A percentile compares a stretch with the other conserved stretches of the same genome.
These are phyloP conservation scores for Porites evermanni DNA, from an alignment of 92 coral and sea anemone species.

Conservation along the genomic window DNA sequence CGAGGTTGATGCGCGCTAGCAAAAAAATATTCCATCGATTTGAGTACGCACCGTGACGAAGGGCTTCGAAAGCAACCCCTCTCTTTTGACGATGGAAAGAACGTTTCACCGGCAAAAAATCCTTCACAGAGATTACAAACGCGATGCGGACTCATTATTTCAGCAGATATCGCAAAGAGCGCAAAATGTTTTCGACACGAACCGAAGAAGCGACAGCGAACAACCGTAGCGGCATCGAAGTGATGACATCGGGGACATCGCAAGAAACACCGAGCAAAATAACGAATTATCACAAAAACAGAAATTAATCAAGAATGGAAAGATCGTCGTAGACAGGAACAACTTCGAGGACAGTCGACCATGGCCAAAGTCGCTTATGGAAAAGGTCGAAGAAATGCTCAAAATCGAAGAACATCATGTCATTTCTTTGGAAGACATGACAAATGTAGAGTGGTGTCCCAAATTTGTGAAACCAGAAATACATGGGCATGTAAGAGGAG, in stretches of 20 bases:
- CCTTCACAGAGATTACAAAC: background rate
- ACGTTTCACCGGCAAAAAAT: background rate
- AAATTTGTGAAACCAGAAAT: slow-evolving; percentile 51
- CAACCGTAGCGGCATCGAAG: background rate
- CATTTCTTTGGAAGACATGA: slow-evolving; percentile 38
- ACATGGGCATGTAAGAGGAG: slow-evolving; percentile 51
- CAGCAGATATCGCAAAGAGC: background rate
- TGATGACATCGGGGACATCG: background rate
- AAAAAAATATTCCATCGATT: background rate
- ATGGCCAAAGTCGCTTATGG: slow-evolving; percentile 25
- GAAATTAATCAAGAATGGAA: background rate
- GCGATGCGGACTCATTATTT: background rate
- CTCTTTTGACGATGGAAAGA: slow-evolving; percentile 5
- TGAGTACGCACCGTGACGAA: background rate
- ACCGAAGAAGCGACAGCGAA: background rate
- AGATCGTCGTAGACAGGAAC: slow-evolving; percentile 1
- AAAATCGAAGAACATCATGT: slow-evolving; percentile 43
- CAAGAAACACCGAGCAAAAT: background rate
- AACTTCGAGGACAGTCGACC: slow-evolving; percentile 25
- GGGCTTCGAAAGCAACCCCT: background rate
- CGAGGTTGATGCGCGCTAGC: background rate
- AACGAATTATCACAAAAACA: background rate
- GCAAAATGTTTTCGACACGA: background rate
- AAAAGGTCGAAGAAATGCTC: slow-evolving; percentile 45
- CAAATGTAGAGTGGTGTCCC: slow-evolving; percentile 61